Conservation (phyloP, 2,888 invertebrate species). For the Dascillus cervinus region DNA sequence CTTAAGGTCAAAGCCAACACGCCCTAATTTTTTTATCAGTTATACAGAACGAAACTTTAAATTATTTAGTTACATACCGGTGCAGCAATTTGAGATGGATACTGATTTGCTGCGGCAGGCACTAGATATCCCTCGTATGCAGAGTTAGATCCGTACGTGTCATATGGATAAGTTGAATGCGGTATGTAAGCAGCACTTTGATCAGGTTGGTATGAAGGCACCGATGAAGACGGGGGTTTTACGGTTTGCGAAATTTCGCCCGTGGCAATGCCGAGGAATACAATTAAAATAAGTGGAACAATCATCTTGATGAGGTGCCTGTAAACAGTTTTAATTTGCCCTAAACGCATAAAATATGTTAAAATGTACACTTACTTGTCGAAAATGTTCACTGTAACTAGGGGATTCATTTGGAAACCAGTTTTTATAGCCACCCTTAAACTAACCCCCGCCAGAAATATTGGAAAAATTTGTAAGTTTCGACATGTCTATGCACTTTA, state of each 20-base stretch:
- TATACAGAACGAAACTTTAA: slow-evolving; percentile 1
- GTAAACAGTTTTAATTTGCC: too few species aligned
- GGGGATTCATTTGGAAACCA: too few species aligned
- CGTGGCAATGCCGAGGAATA: not conserved
- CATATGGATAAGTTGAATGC: slow-evolving; percentile 26
- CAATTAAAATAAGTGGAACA: not conserved
- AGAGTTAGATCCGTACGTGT: slow-evolving; percentile 21
- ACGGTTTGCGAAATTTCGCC: slow-evolving; percentile 3
- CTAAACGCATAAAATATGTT: too few species aligned
- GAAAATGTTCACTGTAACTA: too few species aligned
- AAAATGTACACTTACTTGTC: too few species aligned
- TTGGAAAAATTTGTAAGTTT: too few species aligned
- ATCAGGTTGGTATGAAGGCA: slow-evolving; percentile 20
- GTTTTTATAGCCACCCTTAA: too few species aligned
- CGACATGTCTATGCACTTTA: too few species aligned
- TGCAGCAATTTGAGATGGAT: slow-evolving; percentile 9
- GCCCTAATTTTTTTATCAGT: slow-evolving; percentile 21
- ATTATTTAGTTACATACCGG: slow-evolving; percentile 12
- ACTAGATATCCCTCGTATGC: slow-evolving; percentile 42
- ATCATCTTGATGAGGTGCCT: too few species aligned
- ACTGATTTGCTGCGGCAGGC: slow-evolving; percentile 24
- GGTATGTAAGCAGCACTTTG: slow-evolving; percentile 20
- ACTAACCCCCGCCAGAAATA: too few species aligned
- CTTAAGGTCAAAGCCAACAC: slow-evolving; percentile 27
- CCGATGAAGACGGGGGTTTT: slow-evolving; percentile 9